Evolutionary conservation across 2,888 invertebrate genomes (phyloP).

Genomic region (Sialis lutaria): DNA sequence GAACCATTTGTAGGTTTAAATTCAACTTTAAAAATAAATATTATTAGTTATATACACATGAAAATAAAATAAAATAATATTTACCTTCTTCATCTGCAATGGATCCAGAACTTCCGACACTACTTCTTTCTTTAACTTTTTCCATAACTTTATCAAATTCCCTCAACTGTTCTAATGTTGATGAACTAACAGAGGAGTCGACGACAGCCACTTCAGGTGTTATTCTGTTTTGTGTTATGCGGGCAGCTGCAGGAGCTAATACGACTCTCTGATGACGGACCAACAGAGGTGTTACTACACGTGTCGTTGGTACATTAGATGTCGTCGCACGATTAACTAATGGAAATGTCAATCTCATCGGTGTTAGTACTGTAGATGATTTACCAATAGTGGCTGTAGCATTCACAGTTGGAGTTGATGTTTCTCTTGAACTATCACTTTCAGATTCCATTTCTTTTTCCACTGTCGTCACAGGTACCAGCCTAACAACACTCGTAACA

Average conservation of each 20-base stretch:
- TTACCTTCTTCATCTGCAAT: not conserved
- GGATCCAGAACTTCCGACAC: constrained; percentile 29
- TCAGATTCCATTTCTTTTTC: not conserved
- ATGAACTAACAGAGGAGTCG: constrained; percentile 51
- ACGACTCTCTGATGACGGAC: constrained; percentile 18
- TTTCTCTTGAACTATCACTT: not conserved
- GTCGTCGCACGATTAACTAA: constrained; percentile 34
- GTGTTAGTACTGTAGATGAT: not conserved
- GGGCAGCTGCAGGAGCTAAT: constrained; percentile 29
- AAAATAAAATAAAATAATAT: too few species aligned
- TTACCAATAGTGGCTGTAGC: not conserved
- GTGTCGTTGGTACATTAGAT: constrained; percentile 29
- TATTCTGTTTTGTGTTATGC: constrained; percentile 27
- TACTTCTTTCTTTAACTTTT: constrained; percentile 61
- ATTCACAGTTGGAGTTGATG: not conserved
- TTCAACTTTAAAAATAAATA: too few species aligned
- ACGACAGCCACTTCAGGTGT: constrained; percentile 14
- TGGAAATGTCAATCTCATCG: not conserved
- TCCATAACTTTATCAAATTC: constrained; percentile 70
- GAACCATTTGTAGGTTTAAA: constrained; percentile 12
- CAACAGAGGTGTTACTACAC: constrained; percentile 11
- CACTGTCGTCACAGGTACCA: not conserved
- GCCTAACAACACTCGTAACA: not conserved
- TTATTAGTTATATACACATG: too few species aligned
- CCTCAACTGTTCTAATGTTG: constrained; percentile 56